A percentile compares a stretch with the other conserved stretches of the same genome.
These are phyloP conservation scores for Eufriesea mexicana DNA, from an alignment of 1,140 invertebrate species.

Conservation along the genomic window DNA sequence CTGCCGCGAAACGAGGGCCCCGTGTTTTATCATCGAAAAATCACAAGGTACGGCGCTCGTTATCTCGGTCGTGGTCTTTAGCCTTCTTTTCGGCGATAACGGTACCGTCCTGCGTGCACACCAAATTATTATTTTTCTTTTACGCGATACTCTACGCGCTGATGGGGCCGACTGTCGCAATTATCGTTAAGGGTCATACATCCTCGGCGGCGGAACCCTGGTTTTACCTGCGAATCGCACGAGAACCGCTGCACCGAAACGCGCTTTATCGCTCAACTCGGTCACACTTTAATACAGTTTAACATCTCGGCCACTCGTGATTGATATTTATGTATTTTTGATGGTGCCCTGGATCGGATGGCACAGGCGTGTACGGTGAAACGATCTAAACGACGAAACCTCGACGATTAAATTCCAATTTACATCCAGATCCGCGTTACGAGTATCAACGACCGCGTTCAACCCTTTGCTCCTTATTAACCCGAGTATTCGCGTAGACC, in stretches of 20 bases:
- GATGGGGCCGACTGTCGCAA: slow-evolving; percentile 3
- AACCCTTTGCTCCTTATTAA: no score
- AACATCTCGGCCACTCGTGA: not conserved
- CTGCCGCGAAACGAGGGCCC: not conserved
- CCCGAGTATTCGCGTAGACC: no score
- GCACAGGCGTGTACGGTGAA: not conserved
- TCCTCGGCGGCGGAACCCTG: not conserved
- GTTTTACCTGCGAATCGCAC: not conserved
- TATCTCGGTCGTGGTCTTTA: not conserved
- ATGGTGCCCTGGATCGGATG: not conserved
- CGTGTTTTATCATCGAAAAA: slow-evolving; percentile 12
- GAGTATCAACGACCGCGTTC: not conserved
- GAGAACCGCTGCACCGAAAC: not conserved
- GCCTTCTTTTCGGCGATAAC: slow-evolving; percentile 8
- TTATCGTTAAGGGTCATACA: slow-evolving; percentile 39
- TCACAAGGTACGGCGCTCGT: slow-evolving; percentile 21
- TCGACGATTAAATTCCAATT: not conserved
- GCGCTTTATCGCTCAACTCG: not conserved
- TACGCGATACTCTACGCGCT: not conserved
- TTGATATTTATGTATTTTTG: slow-evolving; percentile 13
- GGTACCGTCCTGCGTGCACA: not conserved
- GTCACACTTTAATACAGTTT: slow-evolving; percentile 6
- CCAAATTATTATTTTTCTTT: slow-evolving; percentile 17
- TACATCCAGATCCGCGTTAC: not conserved
- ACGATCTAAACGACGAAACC: not conserved